A percentile compares a stretch with the other conserved stretches of the same genome.
These are phyloP conservation scores for Dendroctonus ponderosae DNA, from an alignment of 1,140 invertebrate genomes.

Conservation along the genomic window DNA sequence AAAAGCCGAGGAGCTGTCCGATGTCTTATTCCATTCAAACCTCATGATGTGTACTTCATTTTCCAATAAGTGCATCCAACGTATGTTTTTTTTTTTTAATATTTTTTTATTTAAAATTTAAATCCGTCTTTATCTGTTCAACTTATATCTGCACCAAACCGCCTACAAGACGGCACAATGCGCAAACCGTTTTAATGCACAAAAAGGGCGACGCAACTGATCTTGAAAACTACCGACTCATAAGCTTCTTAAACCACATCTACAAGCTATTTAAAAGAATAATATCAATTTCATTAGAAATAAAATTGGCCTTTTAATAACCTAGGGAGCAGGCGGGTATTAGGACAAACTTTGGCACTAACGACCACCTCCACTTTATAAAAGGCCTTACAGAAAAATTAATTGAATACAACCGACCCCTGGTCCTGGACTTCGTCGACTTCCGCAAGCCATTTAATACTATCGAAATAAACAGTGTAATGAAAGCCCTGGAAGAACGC, in stretches of 20 bases:
- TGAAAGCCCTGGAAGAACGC: too few species aligned
- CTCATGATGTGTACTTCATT: too few species aligned
- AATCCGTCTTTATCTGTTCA: too few species aligned
- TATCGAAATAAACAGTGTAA: too few species aligned
- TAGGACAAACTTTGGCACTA: not conserved
- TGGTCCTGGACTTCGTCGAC: constrained; percentile 1
- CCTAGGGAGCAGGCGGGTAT: constrained; percentile 4
- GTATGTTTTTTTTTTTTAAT: too few species aligned
- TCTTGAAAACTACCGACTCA: constrained; percentile 4
- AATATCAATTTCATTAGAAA: constrained; percentile 8
- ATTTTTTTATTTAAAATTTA: too few species aligned
- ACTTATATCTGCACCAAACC: too few species aligned
- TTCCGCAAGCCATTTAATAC: not conserved
- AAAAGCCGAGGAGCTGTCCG: too few species aligned
- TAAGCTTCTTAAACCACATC: constrained; percentile 1
- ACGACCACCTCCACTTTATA: not conserved
- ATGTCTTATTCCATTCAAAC: too few species aligned
- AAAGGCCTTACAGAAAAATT: constrained; percentile 5
- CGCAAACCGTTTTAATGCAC: not conserved
- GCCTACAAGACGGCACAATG: too few species aligned
- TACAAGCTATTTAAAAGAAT: constrained; percentile 12
- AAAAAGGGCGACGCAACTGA: not conserved
- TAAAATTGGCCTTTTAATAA: constrained; percentile 9
- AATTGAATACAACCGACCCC: not conserved
- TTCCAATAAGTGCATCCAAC: too few species aligned